Evolutionary conservation across 2,113 vertebrate species (phyloP).

Genomic region (Sphaerodactylus townsendi): DNA sequence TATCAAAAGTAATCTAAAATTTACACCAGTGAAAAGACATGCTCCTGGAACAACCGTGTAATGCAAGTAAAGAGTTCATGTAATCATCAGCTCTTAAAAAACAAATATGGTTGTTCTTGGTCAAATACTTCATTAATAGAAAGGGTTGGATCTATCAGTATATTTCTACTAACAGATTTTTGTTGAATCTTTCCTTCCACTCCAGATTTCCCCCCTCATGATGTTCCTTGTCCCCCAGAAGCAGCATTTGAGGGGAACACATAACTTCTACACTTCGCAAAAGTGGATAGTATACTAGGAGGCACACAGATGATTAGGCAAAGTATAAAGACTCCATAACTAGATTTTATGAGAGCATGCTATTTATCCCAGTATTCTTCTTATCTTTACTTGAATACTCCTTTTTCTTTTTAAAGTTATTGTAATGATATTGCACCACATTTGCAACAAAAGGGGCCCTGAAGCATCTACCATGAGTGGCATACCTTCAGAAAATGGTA

Average conservation of each 20-base stretch:
- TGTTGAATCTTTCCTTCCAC: too few relatives aligned
- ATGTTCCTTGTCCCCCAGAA: too few relatives aligned
- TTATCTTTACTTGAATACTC: not conserved
- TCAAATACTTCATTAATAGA: not conserved
- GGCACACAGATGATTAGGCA: not conserved
- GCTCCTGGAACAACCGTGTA: not conserved
- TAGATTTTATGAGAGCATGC: not conserved
- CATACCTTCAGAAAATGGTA: too few relatives aligned
- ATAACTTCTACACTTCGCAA: not conserved
- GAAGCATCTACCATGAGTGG: too few relatives aligned
- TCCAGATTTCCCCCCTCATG: too few relatives aligned
- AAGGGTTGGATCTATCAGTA: too few relatives aligned
- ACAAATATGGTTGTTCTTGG: not conserved
- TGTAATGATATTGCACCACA: too few relatives aligned
- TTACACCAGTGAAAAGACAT: not conserved
- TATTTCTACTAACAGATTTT: too few relatives aligned
- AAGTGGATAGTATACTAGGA: not conserved
- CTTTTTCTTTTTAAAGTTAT: not conserved
- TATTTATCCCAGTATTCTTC: not conserved
- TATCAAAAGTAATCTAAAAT: constrained; percentile 1
- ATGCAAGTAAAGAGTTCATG: not conserved
- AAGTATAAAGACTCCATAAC: not conserved
- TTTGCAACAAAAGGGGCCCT: too few relatives aligned
- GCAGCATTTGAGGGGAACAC: too few relatives aligned
- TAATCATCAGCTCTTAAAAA: not conserved